Evolutionary conservation across 1,140 invertebrate species (phyloP), one percentile per base, ranked within the genome.

Genomic region (Gonatopus flavifemur): DNA sequence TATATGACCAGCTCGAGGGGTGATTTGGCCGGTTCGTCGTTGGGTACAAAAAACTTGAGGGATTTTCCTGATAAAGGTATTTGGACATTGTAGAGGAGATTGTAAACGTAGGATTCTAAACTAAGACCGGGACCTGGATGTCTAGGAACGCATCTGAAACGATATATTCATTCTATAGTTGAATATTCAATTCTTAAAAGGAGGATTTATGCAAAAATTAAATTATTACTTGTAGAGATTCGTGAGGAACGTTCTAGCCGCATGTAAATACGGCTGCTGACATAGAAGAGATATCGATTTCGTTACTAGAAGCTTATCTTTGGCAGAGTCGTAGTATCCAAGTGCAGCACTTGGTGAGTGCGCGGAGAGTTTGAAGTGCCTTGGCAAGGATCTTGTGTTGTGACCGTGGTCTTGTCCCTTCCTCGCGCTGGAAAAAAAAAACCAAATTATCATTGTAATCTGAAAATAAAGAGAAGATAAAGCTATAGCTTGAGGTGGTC

Each of bases 281-380:
- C 90, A 91, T 49, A 98, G 88, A 24, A 98, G 82, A 48, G 88
- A 88, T 71, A 98, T 94, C 79, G 90, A 93, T 84, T 98, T 98
- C 56, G 91, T 91, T 60, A 96, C 95, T 81, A 89, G 93, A 52
- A 98, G 81, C 77, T 89, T 90, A 79, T 98, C 94, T 81, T 93
- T 93, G 70, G 86, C 86, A 61, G 91, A 88, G 79, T 98, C 94
- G 77, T 96, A 98, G 65, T 93, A 94, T 63, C 84, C 90, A 65
- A 88, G 82, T 50, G 88, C 87, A 24, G 87, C 85, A 49, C 84
- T 84, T 30, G 84, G 84, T 58, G 82, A 84, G 66, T 87, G 89
- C 13, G 88, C 85, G 18, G 88, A 86, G 44, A 94, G 80, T 79
- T 94, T 93, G 64, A 94, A 94, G 69, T 93, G 91, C 51, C 91